Evolutionary conservation across 2,888 invertebrate species (phyloP), one percentile per base, ranked within the genome.

Genomic region (Heliconius aoede): DNA sequence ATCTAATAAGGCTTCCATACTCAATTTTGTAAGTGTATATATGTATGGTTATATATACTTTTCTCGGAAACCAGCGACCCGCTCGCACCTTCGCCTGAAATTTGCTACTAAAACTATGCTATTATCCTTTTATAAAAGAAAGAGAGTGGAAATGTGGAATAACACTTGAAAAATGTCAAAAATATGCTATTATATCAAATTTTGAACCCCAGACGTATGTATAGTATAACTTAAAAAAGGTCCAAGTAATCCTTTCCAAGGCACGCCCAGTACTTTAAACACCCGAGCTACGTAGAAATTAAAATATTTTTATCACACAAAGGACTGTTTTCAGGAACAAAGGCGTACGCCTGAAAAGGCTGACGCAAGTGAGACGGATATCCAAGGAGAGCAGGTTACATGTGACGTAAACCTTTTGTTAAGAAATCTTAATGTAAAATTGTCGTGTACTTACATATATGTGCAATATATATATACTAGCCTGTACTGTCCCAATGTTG

Each of bases 281-380:
- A 9, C 5, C 24, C n/a, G 30, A 30, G 69, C n/a, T 55, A 8
- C n/a, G 18, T 46, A 2, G 18, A 24, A 69, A 32, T 69, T 69
- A 69, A 69, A 69, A 69, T 69, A 69, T 55, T 69, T 51, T 69
- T 32, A 5, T 32, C 30, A 55, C 24, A 55, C 28, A 46, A 55
- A 69, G 69, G 55, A 55, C 55, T 51, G 69, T 55, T 69, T 69
- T n/a, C 69, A 69, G 69, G 51, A 69, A 69, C 69, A 69, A 69
- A 55, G 30, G 9, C 69, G 32, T 55, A 55, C 21, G 28, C n/a
- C 30, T 69, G 55, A 32, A 30, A 55, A 55, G 69, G 55, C 51
- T 55, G 51, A 69, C 69, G 69, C 51, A 69, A 69, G 51, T 55
- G 30, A 55, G 5, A 69, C 51, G 13, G 30, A 24, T 15, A 32